A percentile compares a stretch with the other conserved stretches of the same genome.
Conservation (phyloP, 2,797 vertebrate species). For the Synanceia verrucosa region DNA sequence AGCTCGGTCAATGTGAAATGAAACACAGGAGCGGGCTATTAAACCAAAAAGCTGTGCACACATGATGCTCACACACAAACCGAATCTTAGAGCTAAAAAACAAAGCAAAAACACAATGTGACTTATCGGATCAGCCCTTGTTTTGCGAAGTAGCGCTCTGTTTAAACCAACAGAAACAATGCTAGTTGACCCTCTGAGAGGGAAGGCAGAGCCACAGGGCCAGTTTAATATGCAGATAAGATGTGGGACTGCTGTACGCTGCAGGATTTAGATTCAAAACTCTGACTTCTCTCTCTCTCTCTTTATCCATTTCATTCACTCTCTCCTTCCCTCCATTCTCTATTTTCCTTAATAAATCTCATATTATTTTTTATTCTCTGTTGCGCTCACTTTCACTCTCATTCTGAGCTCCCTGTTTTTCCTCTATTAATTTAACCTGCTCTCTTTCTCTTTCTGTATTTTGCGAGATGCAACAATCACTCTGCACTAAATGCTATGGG, state of each 20-base stretch:
- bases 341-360: conserved; percentile 43
- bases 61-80: conserved; percentile 37
- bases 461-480: conserved; percentile 61
- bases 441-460: conserved; percentile 25
- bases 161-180: conserved; percentile 71
- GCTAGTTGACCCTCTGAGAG: conserved; percentile 73
- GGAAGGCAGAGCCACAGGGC: conserved; percentile 68
- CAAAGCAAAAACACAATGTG: conserved; percentile 53
- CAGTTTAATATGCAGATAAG: conserved; percentile 79
- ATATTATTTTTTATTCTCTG: conserved; percentile 49
- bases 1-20: conserved; percentile 75
- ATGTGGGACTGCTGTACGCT: conserved; percentile 54
- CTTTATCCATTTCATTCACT: conserved; percentile 39
- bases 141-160: conserved; percentile 61
- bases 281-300: conserved; percentile 21
- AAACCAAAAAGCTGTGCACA: conserved; percentile 34
- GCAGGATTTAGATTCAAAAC: conserved; percentile 61
- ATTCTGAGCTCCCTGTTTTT: conserved; percentile 28
- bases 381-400: conserved; percentile 16
- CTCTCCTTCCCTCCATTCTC: conserved; percentile 21
- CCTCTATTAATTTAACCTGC: conserved; percentile 53
- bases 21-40: conserved; percentile 54
- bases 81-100: conserved; percentile 37
- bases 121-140: conserved; percentile 73
- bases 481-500: conserved; percentile 63